Evolutionary conservation across 2,888 invertebrate species (phyloP), one percentile per base, ranked within the genome.

Genomic region (Quadroppia sp.): DNA sequence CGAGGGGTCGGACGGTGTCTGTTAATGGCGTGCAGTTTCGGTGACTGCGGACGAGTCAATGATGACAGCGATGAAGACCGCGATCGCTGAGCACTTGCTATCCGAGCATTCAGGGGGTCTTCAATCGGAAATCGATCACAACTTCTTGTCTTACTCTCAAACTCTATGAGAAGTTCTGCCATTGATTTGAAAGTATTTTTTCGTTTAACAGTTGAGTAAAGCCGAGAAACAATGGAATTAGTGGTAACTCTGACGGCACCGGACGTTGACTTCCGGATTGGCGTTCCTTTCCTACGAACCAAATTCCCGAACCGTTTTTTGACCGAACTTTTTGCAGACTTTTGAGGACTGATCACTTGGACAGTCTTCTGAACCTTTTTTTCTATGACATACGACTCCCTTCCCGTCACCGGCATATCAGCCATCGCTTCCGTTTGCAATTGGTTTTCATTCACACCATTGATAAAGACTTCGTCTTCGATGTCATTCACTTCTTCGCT

Each of bases 11-110:
- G 40, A 15, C 64, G 64, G 17, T 64, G 64, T 36, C 64, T 32
- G 9, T n/a, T 2, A 64, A 64, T 36, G 6, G 64, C 6, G n/a
- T 36, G 32, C n/a, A 64, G n/a, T 64, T 64, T 64, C 32, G 64
- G 64, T 17, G 64, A 64, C n/a, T 20, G 32, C 3, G 64, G 64
- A 11, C 32, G 11, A 32, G 64, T 64, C 30, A 64, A n/a, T 36
- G 64, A 64, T 36, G 64, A 36, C 9, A 64, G 17, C 2, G 64
- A 64, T 6, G 64, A 64, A 20, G 64, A 64, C 2, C 64, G 64
- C 17, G 64, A 64, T 0, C 64, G 17, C 32, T n/a, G n/a, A 36
- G 36, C 64, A 32, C 25, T 30, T 3, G 25, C 56, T 23, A 9
- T 25, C 7, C 9, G 3, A 36, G 11, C 11, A n/a, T n/a, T n/a